These are phyloP conservation scores for Octopus sinensis DNA, from an alignment of 1,140 invertebrate genomes.

Conservation along the genomic window DNA sequence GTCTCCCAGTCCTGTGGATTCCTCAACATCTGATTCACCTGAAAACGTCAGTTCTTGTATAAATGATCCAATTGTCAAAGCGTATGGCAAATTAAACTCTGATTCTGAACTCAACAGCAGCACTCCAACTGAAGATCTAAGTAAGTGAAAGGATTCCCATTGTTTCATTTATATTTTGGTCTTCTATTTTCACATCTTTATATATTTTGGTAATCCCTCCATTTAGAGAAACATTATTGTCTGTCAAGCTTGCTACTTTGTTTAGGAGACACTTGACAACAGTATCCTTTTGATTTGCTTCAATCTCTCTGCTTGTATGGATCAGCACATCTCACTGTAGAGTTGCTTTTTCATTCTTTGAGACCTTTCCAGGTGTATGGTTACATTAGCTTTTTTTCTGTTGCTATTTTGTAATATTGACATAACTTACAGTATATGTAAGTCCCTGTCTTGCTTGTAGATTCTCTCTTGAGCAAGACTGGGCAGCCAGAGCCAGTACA, in stretches of 20 bases:
- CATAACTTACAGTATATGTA: too few species aligned
- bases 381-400: too few species aligned
- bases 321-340: too few species aligned
- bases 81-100: constrained; percentile 27
- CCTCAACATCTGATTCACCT: constrained; percentile 14
- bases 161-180: background rate
- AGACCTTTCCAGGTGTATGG: too few species aligned
- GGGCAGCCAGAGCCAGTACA: too few species aligned
- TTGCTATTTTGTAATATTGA: too few species aligned
- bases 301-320: background rate
- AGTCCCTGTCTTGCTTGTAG: too few species aligned
- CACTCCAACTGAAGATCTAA: constrained; percentile 23
- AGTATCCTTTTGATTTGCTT: background rate
- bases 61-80: constrained; percentile 40
- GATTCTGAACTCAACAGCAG: constrained; percentile 20
- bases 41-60: constrained; percentile 15
- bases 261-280: background rate
- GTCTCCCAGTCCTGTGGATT: constrained; percentile 20
- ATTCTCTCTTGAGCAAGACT: too few species aligned
- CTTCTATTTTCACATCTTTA: background rate
- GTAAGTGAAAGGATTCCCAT: background rate
- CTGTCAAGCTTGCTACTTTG: background rate
- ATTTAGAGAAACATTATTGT: background rate
- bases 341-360: too few species aligned
- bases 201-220: background rate